Conservation (phyloP, 1,140 invertebrate species). For the Zaprionus gabonicus region DNA sequence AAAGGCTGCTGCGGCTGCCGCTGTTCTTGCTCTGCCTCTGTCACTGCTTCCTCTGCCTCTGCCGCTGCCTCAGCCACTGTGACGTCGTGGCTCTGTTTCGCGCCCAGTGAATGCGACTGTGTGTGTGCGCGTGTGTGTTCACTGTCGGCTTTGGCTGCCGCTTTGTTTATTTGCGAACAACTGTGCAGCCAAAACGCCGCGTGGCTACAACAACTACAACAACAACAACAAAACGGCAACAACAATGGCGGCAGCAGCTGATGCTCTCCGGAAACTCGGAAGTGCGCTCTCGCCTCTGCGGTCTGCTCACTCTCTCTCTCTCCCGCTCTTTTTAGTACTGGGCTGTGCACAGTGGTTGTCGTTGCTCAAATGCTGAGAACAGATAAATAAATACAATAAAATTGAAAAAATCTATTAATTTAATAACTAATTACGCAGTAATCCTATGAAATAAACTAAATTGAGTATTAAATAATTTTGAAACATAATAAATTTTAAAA, state of each 20-base stretch:
- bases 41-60: not conserved
- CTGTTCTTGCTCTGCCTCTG: conserved; percentile 28
- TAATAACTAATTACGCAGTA: no score
- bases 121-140: conserved; percentile 15
- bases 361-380: not conserved
- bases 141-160: conserved; percentile 56
- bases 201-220: conserved; percentile 29
- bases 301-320: conserved; percentile 3
- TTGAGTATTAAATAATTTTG: not conserved
- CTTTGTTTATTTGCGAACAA: conserved; percentile 76
- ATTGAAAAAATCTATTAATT: no score
- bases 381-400: not conserved
- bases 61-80: conserved; percentile 31
- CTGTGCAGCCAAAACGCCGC: conserved; percentile 54
- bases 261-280: conserved; percentile 31
- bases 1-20: conserved; percentile 38
- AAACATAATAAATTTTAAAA: not conserved
- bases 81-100: conserved; percentile 32
- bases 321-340: not conserved
- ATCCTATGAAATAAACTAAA: no score
- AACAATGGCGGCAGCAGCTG: conserved; percentile 43
- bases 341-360: conserved; percentile 6
- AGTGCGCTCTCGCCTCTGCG: conserved; percentile 14
- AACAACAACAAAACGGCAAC: conserved; percentile 20
- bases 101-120: conserved; percentile 10